Evolutionary conservation across 2,888 invertebrate genomes (phyloP), one percentile per base, ranked within the genome.

Genomic region (Cantharis flavilabris): DNA sequence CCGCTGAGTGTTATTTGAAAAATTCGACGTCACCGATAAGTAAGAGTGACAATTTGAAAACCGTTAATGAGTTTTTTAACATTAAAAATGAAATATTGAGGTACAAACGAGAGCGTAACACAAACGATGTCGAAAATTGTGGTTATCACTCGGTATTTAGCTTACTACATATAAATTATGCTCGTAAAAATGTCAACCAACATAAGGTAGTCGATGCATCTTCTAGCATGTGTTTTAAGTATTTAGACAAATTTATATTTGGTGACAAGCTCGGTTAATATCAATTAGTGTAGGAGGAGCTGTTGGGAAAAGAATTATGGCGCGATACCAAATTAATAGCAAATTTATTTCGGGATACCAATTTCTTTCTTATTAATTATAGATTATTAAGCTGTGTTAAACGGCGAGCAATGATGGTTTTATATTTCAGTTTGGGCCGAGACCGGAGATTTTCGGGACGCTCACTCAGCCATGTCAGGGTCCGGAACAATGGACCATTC

Each of bases 361-460:
- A 13, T 20, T 26, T 26, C 23, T 67, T 67, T 69, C 9, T 28
- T 9, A 20, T 62, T 71, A 33, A 16, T 62, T 26, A 23, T 33
- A 33, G 1, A 30, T 30, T 10, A 20, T 33, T 62, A n/a, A 64
- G 16, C 28, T 16, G 73, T 23, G 13, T 33, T 63, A 77, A 73
- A 79, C 83, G 80, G 78, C 85, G 85, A 85, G 85, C 85, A 85
- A 85, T 83, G 80, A 81, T 13, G 65, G 49, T 80, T 79, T 85
- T 85, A 83, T 89, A 88, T 93, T 92, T 83, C 93, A 96, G 96
- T 96, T 88, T 96, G 96, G 96, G 95, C 96, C 81, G 96, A 96
- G 89, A 94, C 94, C 76, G 95, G 95, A 81, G 96, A 96, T 90
- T 96, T 96, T 89, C 92, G 96, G 83, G 96, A 96, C 89, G 92